These are phyloP conservation scores for Pollenia angustigena DNA, from an alignment of 2,888 invertebrate species.

Conservation along the genomic window DNA sequence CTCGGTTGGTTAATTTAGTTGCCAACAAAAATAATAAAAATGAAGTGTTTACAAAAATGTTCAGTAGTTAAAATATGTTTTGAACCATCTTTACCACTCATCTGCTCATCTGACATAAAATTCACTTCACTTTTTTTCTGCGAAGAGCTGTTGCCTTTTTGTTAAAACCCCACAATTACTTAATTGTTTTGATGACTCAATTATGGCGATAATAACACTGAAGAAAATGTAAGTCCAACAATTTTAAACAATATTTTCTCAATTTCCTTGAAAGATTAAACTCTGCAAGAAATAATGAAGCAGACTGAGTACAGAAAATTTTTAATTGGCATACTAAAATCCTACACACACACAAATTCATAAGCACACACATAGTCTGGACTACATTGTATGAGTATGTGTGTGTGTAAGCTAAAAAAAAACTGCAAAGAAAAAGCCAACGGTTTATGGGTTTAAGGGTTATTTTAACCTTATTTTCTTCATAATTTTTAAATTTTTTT, in stretches of 20 bases:
- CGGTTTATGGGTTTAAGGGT: conserved; percentile 63
- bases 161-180: conserved; percentile 77
- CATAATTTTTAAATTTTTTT: conserved; percentile 68
- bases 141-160: not conserved
- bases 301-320: conserved; percentile 32
- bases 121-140: not conserved
- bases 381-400: not conserved
- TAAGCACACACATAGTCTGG: conserved; percentile 1
- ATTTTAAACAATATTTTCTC: conserved; percentile 54
- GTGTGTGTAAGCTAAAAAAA: conserved; percentile 8
- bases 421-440: conserved; percentile 28
- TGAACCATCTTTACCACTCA: conserved; percentile 18
- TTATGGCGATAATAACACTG: conserved; percentile 81
- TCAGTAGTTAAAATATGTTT: conserved; percentile 36
- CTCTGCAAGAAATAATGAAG: conserved; percentile 11
- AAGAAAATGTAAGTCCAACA: conserved; percentile 38
- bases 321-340: conserved; percentile 63
- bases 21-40: conserved; percentile 61
- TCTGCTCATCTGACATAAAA: not conserved
- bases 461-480: conserved; percentile 67
- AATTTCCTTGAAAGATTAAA: conserved; percentile 58
- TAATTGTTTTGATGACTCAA: conserved; percentile 82
- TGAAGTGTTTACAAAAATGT: conserved; percentile 54
- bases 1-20: conserved; percentile 27
- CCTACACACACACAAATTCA: not conserved